Conservation (phyloP, 2,888 invertebrate species). For the Oscheius sp. region DNA sequence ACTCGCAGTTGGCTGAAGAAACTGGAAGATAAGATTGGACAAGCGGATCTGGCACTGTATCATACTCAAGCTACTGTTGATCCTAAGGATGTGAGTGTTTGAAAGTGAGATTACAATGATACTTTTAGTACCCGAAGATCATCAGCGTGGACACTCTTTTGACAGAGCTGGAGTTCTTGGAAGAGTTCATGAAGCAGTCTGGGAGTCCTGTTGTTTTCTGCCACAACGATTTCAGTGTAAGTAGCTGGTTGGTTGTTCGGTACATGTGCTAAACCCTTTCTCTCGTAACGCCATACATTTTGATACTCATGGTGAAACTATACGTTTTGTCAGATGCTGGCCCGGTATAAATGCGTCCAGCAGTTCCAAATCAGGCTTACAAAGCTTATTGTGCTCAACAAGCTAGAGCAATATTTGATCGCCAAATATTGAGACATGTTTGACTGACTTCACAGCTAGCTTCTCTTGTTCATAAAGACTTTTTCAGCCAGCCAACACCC, state of each 20-base stretch:
- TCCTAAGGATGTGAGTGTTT: slow-evolving; percentile 38
- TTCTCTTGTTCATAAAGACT: too few species aligned
- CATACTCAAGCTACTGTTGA: slow-evolving; percentile 50
- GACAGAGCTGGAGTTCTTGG: slow-evolving; percentile 57
- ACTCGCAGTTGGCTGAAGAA: slow-evolving; percentile 39
- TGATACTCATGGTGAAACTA: neutral
- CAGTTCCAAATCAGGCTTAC: slow-evolving; percentile 19
- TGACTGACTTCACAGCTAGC: too few species aligned
- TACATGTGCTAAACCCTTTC: too few species aligned
- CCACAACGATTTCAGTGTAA: slow-evolving; percentile 74
- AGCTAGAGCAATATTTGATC: too few species aligned
- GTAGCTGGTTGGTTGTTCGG: neutral
- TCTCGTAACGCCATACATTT: neutral
- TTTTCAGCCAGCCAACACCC: slow-evolving; percentile 45
- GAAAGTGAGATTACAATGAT: neutral
- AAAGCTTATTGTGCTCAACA: too few species aligned
- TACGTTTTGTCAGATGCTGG: neutral
- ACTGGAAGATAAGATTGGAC: slow-evolving; percentile 42
- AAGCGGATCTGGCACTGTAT: slow-evolving; percentile 39
- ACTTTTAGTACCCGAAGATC: slow-evolving; percentile 50
- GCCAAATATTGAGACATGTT: too few species aligned
- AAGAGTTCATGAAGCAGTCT: slow-evolving; percentile 50
- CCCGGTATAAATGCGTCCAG: neutral
- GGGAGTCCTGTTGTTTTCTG: slow-evolving; percentile 79
- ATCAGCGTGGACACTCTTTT: slow-evolving; percentile 53